A percentile compares a stretch with the other conserved stretches of the same genome.
phyloP scores from a whole-genome alignment of 1,140 invertebrate genomes.

The Aphelenchoides besseyi region DNA sequence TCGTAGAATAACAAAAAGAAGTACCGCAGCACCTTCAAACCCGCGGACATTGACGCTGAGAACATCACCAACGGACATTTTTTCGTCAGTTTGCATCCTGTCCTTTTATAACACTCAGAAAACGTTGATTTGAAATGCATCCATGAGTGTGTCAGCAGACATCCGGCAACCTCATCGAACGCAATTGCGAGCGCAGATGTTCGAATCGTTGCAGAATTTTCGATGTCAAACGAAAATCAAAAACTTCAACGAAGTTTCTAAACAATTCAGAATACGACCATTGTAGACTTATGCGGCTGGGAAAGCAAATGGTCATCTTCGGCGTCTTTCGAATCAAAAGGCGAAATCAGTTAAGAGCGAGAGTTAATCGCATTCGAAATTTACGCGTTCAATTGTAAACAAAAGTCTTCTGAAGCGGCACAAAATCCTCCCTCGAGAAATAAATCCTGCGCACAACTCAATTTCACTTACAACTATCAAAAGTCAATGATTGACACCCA shows the following conservation, averaged over 20 bases:
- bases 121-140: no score
- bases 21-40: neutral
- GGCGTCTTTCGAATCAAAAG: no score
- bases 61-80: neutral
- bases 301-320: no score
- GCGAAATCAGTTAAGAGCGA: neutral
- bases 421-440: neutral
- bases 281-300: no score
- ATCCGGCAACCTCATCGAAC: no score
- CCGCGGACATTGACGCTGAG: neutral
- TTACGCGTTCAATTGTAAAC: constrained; percentile 1
- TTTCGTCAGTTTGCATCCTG: neutral
- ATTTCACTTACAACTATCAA: neutral
- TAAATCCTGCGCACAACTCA: neutral
- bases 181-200: neutral
- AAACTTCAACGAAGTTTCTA: neutral
- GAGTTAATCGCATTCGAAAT: neutral
- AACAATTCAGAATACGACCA: no score
- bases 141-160: no score
- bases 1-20: neutral
- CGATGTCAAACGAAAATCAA: neutral
- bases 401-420: neutral
- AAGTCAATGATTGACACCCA: neutral
- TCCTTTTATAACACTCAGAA: no score
- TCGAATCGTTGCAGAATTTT: neutral